phyloP scores from a whole-genome alignment of 2,113 vertebrate genomes.

The Zapornia atra region DNA sequence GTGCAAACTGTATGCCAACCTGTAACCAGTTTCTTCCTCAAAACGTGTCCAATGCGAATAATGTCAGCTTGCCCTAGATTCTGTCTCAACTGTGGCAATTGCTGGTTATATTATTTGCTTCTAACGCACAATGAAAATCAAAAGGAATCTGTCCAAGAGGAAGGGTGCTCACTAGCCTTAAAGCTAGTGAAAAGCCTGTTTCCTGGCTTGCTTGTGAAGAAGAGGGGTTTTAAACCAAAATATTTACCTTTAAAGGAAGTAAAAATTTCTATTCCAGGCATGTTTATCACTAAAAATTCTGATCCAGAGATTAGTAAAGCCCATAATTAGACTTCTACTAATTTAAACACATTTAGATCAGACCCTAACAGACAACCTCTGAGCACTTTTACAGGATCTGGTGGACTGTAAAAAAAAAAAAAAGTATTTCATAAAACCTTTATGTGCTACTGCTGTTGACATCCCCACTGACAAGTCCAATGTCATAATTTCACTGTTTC shows the following conservation, averaged over 20 bases:
- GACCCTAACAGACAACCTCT: not conserved
- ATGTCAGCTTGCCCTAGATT: not conserved
- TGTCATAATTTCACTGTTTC: conserved; percentile 66
- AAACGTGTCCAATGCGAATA: not conserved
- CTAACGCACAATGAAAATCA: not conserved
- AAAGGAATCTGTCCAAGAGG: not conserved
- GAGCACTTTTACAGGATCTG: conserved; percentile 19
- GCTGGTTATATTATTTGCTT: not conserved
- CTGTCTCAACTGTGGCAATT: not conserved
- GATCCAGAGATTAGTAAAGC: not conserved
- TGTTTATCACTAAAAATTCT: not conserved
- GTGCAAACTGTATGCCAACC: not conserved
- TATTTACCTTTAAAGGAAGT: not conserved
- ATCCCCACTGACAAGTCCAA: conserved; percentile 57
- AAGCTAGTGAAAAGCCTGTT: not conserved
- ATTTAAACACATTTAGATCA: not conserved
- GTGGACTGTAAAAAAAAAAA: not conserved
- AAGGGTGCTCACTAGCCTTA: not conserved
- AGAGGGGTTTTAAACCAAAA: not conserved
- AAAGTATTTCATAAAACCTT: conserved; percentile 37
- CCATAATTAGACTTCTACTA: not conserved
- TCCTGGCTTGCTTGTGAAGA: not conserved
- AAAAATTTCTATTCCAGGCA: not conserved
- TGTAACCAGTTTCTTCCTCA: not conserved
- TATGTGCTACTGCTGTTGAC: conserved; percentile 52